Conservation (phyloP, 2,797 vertebrate species). For the Rhinichthys osculus region DNA sequence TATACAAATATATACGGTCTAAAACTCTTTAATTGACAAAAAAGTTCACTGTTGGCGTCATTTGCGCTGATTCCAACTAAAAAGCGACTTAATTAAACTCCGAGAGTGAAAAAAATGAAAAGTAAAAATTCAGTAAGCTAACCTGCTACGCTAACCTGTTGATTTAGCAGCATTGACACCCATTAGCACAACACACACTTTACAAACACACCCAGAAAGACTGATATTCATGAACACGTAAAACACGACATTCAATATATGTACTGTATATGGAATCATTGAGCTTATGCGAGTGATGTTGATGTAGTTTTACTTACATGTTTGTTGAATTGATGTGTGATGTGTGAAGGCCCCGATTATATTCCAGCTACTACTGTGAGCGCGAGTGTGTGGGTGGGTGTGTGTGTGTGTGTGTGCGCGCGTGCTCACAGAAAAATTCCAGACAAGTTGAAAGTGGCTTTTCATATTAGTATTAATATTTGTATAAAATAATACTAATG, state of each 20-base stretch:
- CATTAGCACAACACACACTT: constrained; percentile 6
- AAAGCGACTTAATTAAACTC: neutral
- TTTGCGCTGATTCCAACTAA: neutral
- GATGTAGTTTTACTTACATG: constrained; percentile 27
- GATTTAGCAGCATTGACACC: constrained; percentile 11
- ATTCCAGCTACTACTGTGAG: neutral
- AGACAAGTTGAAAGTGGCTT: neutral
- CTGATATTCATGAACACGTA: neutral
- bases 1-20: neutral
- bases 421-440: too few relatives aligned
- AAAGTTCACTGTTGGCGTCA: neutral
- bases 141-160: constrained; percentile 45
- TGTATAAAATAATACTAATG: neutral
- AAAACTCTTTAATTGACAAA: neutral
- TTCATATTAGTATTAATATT: neutral
- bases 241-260: neutral
- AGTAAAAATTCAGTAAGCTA: neutral
- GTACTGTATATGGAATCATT: neutral
- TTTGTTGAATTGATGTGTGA: neutral
- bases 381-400: neutral
- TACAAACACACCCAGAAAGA: neutral
- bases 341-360: neutral
- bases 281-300: neutral
- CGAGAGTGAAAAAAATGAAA: neutral
- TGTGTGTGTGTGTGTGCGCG: neutral